Percentiles rank a stretch among this genome's conserved stretches.
These are phyloP conservation scores for Cettia cetti DNA, from an alignment of 2,113 vertebrate genomes.

Conservation along the genomic window DNA sequence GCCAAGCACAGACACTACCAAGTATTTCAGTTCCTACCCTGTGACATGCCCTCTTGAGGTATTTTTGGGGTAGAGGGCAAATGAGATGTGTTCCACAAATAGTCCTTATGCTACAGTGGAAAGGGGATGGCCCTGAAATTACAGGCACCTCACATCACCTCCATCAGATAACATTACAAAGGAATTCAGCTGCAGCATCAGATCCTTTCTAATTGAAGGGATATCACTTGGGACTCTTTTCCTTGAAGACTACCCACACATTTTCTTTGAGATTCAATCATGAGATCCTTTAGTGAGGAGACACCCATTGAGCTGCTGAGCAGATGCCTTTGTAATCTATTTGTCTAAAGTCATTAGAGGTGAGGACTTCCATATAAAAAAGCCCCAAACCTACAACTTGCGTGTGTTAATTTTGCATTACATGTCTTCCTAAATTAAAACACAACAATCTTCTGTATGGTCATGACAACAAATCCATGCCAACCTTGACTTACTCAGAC, in stretches of 20 bases:
- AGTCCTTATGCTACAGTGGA: not conserved
- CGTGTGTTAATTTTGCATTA: not conserved
- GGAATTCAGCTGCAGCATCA: not conserved
- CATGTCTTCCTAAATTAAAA: not conserved
- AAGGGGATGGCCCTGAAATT: not conserved
- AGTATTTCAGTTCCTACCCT: not conserved
- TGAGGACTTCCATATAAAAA: not conserved
- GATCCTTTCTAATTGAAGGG: not conserved
- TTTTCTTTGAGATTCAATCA: conserved; percentile 31
- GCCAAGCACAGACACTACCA: not conserved
- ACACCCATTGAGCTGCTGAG: not conserved
- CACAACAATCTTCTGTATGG: not conserved
- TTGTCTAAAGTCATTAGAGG: conserved; percentile 15
- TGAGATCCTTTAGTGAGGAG: not conserved
- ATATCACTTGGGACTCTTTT: not conserved
- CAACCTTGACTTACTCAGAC: not conserved
- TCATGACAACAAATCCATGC: not conserved
- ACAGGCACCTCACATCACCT: not conserved
- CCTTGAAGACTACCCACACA: conserved; percentile 31
- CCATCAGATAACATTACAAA: not conserved
- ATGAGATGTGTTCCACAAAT: not conserved
- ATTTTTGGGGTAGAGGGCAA: conserved; percentile 8
- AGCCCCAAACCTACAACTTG: not conserved
- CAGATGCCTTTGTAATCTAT: conserved; percentile 6
- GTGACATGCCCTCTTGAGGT: not conserved